Conservation (phyloP, 2,113 vertebrate species). For the Sinocyclocheilus anshuiensis region DNA sequence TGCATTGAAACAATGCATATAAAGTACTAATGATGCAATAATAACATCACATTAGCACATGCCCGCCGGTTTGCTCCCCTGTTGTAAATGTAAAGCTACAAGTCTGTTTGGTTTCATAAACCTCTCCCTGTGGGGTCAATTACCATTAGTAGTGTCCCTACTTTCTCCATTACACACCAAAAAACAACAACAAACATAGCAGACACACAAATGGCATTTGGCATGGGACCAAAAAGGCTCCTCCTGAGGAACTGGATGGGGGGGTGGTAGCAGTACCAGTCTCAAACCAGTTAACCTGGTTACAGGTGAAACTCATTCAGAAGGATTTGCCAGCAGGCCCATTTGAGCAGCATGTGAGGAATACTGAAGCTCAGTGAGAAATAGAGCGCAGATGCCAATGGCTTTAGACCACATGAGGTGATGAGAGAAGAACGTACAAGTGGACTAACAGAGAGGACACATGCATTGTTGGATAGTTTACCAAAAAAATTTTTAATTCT, state of each 20-base stretch:
- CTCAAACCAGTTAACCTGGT: constrained; percentile 21
- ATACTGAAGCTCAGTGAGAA: background rate
- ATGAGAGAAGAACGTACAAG: background rate
- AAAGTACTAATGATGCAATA: background rate
- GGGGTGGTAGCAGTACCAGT: background rate
- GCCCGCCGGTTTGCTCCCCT: background rate
- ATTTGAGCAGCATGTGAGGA: background rate
- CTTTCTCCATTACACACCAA: background rate
- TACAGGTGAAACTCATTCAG: background rate
- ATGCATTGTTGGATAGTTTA: background rate
- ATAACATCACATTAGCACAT: background rate
- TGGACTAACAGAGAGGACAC: background rate
- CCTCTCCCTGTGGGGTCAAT: constrained; percentile 68
- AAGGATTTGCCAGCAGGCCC: background rate
- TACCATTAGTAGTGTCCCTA: constrained; percentile 58
- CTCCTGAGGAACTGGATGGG: background rate
- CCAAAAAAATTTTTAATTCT: too few species aligned
- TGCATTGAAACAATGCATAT: background rate
- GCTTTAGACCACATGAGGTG: background rate
- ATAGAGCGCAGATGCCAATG: background rate
- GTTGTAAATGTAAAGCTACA: background rate
- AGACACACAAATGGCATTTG: background rate
- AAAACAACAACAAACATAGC: background rate
- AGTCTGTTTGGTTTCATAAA: constrained; percentile 49
- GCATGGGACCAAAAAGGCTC: background rate